Conservation (phyloP, 2,113 vertebrate genomes). For the Balaeniceps rex region DNA sequence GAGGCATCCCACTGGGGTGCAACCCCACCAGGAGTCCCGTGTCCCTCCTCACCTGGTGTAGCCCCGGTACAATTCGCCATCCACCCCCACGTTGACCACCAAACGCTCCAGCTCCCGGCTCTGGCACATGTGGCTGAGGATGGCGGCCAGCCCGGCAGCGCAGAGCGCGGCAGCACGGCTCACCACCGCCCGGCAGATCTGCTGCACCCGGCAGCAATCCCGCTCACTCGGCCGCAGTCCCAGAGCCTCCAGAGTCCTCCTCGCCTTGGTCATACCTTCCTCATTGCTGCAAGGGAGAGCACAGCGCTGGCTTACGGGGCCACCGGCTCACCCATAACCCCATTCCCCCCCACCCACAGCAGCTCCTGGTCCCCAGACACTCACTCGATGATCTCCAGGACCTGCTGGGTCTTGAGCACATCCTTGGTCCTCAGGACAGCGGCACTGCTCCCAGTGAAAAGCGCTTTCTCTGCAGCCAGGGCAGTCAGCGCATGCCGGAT, state of each 20-base stretch:
- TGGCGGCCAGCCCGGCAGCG: slow-evolving; percentile 75
- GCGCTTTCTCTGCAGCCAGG: slow-evolving; percentile 59
- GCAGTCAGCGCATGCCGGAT: slow-evolving; percentile 68
- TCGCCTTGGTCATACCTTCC: neutral
- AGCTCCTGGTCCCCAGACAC: neutral
- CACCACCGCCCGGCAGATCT: slow-evolving; percentile 72
- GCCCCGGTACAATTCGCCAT: slow-evolving; percentile 72
- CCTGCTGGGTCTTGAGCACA: slow-evolving; percentile 63
- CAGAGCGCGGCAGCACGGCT: slow-evolving; percentile 75
- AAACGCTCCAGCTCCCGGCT: slow-evolving; percentile 56
- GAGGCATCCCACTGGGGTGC: neutral
- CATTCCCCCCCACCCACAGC: neutral
- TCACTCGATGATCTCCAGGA: slow-evolving; percentile 80
- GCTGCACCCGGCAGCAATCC: slow-evolving; percentile 69
- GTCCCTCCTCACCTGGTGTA: neutral
- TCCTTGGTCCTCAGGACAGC: slow-evolving; percentile 34
- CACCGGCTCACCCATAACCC: fast-evolving
- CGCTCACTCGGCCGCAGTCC: slow-evolving; percentile 48
- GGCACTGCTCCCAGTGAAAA: slow-evolving; percentile 65
- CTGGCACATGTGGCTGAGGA: slow-evolving; percentile 72
- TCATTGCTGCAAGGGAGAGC: slow-evolving; percentile 29
- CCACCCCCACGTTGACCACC: slow-evolving; percentile 73
- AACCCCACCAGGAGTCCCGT: fast-evolving
- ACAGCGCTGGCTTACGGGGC: neutral
- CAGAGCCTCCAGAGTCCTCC: slow-evolving; percentile 57